Base-by-base conservation (phyloP, 2,113 vertebrate species). In the Urocynchramus pylzowi region DNA sequence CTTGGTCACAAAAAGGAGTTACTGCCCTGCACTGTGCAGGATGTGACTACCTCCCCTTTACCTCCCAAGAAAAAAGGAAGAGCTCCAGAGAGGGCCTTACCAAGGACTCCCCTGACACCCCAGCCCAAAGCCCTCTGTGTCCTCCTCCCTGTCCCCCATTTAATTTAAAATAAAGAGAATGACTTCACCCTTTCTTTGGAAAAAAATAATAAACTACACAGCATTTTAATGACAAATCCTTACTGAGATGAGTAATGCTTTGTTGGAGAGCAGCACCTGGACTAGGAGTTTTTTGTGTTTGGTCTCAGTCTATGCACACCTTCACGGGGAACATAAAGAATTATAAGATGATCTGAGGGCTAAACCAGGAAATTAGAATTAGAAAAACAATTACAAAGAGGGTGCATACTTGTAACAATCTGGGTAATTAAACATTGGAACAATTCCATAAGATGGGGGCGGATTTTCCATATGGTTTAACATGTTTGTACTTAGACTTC, bases 381-480 rank as follows among this genome's bases (percentile, higher is more conserved):
- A 41, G 30, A 70, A 42, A 83, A 60, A 41, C 5, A 1, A 84
- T 81, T 45, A 77, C 54, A 84, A 77, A 80, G 59, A 70, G 24
- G 13, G 39, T 47, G 56, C 42, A 74, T 13, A 9, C 52, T 67
- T 77, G 22, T 74, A 73, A 79, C 52, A n/a, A 77, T 74, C 59
- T 65, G 76, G 37, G 42, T 89, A 87, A 89, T 93, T 87, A 95
- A 95, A 95, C 68, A 93, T 14, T 81, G 83, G 76, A 78, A 81
- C 39, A 47, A 74, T 63, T 96, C 73, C 80, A 69, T 69, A 59
- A 81, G 79, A 86, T 8, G 47, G 44, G 68, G 76, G 80, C 0
- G 2, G 91, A 84, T 95, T 90, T 96, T 86, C 89, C 89, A 74
- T 90, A 92, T 81, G 80, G 86, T 81, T 93, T 75, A 84, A 90